phyloP scores from a whole-genome alignment of 92 coral and sea anemone genomes.

The Zoanthus solanderi region DNA sequence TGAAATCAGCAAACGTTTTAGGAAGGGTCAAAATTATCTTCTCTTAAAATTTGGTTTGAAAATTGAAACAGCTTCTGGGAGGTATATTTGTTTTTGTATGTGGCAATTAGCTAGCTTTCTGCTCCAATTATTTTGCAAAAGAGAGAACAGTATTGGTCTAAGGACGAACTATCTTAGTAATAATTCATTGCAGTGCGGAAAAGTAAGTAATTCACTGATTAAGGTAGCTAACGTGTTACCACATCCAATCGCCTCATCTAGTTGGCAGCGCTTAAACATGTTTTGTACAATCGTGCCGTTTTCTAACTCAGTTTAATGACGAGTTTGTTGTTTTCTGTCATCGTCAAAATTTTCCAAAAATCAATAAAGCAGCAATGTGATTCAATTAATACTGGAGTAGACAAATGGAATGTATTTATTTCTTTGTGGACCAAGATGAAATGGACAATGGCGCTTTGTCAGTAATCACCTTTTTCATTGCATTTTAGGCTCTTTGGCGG shows the following conservation, averaged over 20 bases:
- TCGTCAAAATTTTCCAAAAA: conserved; percentile 66
- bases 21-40: conserved; percentile 54
- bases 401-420: conserved; percentile 66
- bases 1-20: conserved; percentile 63
- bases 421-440: conserved; percentile 54
- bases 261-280: neutral
- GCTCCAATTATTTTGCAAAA: conserved; percentile 78
- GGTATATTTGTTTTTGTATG: conserved; percentile 69
- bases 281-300: neutral
- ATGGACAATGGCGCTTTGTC: conserved; percentile 38
- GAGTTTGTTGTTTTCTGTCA: conserved; percentile 33
- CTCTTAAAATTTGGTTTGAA: conserved; percentile 61
- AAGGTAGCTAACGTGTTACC: conserved; percentile 40
- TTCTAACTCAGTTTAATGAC: neutral
- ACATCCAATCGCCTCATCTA: neutral
- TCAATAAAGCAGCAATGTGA: conserved; percentile 73
- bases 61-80: conserved; percentile 64
- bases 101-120: conserved; percentile 76
- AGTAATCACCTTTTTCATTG: conserved; percentile 39
- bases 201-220: conserved; percentile 50
- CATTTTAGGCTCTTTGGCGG: conserved; percentile 17
- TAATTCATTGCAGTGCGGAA: conserved; percentile 82
- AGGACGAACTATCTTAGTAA: conserved; percentile 64
- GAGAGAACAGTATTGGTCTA: conserved; percentile 51
- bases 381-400: conserved; percentile 76